Conservation (phyloP, 2,797 vertebrate genomes). For the Lutjanus campechanus region DNA sequence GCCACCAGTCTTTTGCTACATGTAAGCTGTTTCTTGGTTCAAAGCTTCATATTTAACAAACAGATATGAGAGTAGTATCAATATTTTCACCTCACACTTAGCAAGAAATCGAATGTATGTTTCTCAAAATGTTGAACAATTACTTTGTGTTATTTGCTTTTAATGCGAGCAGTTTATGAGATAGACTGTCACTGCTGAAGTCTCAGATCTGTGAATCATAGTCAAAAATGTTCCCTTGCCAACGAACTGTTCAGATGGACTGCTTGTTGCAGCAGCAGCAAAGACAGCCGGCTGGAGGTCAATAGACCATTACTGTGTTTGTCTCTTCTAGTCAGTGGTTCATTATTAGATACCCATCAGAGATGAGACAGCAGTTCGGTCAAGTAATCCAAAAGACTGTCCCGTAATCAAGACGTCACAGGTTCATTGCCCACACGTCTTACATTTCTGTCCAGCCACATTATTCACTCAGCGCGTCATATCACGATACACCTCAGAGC, state of each 20-base stretch:
- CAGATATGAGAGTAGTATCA: not conserved
- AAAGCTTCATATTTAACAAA: not conserved
- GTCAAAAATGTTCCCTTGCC: conserved; percentile 6
- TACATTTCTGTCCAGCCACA: not conserved
- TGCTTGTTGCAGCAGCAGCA: conserved; percentile 11
- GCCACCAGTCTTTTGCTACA: not conserved
- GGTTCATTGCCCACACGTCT: conserved; percentile 1
- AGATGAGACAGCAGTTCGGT: conserved; percentile 29
- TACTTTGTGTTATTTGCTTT: not conserved
- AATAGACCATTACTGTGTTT: conserved; percentile 74
- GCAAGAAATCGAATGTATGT: not conserved
- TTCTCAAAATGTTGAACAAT: not conserved
- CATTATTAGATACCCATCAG: conserved; percentile 76
- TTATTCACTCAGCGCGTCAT: not conserved
- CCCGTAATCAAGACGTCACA: conserved; percentile 22
- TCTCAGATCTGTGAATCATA: too few species aligned
- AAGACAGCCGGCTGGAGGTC: conserved; percentile 55
- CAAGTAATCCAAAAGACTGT: conserved; percentile 44
- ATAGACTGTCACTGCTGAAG: too few species aligned
- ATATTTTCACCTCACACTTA: not conserved
- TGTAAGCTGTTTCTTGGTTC: not conserved
- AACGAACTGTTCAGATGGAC: conserved; percentile 6
- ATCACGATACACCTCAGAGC: conserved; percentile 2
- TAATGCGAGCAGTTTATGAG: too few species aligned
- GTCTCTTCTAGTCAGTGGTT: conserved; percentile 54